Percentiles rank a stretch among this genome's conserved stretches.
These are phyloP conservation scores for Cryptotis parvus DNA, from an alignment of 2,113 vertebrate species.

Conservation along the genomic window DNA sequence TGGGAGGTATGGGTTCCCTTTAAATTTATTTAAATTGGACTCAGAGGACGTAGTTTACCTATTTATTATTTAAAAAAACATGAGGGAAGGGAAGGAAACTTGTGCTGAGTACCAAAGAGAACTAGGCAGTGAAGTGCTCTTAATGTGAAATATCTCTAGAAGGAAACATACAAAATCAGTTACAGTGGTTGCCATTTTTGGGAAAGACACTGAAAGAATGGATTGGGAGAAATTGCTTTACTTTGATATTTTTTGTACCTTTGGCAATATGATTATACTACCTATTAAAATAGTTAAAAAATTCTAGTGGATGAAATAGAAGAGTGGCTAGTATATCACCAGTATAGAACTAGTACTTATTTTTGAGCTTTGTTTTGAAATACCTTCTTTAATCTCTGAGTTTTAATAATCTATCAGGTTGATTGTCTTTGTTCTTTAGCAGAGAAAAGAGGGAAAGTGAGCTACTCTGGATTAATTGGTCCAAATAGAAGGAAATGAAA, in stretches of 20 bases:
- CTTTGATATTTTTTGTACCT: background rate
- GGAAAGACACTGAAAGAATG: background rate
- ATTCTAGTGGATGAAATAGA: background rate
- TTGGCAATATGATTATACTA: background rate
- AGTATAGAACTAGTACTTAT: background rate
- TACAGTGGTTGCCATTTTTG: background rate
- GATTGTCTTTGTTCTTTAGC: background rate
- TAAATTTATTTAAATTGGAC: background rate
- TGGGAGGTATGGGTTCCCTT: background rate
- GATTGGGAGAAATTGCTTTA: background rate
- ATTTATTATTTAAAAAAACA: background rate
- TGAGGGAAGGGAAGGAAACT: background rate
- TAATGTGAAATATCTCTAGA: background rate
- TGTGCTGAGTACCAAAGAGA: background rate
- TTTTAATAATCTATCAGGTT: background rate
- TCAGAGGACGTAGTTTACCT: background rate
- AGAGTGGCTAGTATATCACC: background rate
- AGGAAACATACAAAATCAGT: background rate
- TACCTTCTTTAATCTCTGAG: background rate
- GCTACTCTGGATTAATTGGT: background rate
- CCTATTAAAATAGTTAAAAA: background rate
- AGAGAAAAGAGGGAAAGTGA: background rate
- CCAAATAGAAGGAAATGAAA: background rate
- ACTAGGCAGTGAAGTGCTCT: background rate
- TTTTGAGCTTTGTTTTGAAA: background rate